These are phyloP conservation scores for Drosophila mercatorum DNA, from an alignment of 2,888 invertebrate genomes.

Conservation along the genomic window DNA sequence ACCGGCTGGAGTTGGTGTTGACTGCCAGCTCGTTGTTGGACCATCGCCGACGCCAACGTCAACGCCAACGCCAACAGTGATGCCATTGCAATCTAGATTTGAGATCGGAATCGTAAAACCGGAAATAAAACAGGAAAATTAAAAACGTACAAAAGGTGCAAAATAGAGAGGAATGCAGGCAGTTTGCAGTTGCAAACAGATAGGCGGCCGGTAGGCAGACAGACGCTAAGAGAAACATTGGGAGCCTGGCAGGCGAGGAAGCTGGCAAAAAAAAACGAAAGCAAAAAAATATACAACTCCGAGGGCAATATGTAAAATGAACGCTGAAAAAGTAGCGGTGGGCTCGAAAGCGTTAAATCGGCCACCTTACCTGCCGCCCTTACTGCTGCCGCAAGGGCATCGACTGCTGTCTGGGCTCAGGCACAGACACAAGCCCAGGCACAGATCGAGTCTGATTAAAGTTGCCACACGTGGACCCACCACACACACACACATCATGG, in stretches of 20 bases:
- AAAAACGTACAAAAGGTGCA: slow-evolving; percentile 84
- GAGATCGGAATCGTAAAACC: slow-evolving; percentile 84
- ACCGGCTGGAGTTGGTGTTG: slow-evolving; percentile 21
- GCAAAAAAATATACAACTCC: slow-evolving; percentile 69
- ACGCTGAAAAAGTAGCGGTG: slow-evolving; percentile 49
- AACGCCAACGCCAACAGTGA: slow-evolving; percentile 34
- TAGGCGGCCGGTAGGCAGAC: slow-evolving; percentile 48
- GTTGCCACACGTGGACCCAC: slow-evolving; percentile 31
- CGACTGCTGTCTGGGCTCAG: slow-evolving; percentile 22
- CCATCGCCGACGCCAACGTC: slow-evolving; percentile 50
- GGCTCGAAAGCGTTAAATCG: slow-evolving; percentile 53
- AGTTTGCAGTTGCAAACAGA: slow-evolving; percentile 65
- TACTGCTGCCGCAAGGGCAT: slow-evolving; percentile 41
- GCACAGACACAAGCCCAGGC: neutral
- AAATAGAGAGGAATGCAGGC: slow-evolving; percentile 60
- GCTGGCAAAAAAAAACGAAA: slow-evolving; percentile 66
- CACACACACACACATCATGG: neutral
- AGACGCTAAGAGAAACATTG: slow-evolving; percentile 51
- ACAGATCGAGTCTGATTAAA: slow-evolving; percentile 48
- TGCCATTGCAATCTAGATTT: slow-evolving; percentile 81
- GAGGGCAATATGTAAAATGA: slow-evolving; percentile 80
- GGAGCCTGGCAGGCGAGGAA: slow-evolving; percentile 46
- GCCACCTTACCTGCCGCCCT: slow-evolving; percentile 24
- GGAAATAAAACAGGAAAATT: slow-evolving; percentile 85
- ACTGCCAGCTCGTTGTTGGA: slow-evolving; percentile 33